These are phyloP conservation scores for Brevimyrus niger DNA, from an alignment of 2,113 vertebrate genomes.

Conservation along the genomic window DNA sequence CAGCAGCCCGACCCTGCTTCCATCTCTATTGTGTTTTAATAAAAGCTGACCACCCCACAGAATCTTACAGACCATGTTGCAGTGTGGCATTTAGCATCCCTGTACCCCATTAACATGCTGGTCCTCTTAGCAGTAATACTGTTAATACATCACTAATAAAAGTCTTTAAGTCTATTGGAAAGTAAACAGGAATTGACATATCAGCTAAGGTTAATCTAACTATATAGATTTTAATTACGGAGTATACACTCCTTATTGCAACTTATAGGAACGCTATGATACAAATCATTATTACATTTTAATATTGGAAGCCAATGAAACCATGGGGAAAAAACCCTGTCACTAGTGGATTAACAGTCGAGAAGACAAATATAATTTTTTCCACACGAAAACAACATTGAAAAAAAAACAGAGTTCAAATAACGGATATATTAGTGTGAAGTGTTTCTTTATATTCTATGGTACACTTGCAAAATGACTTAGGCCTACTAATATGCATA, in stretches of 20 bases:
- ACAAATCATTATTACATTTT: neutral
- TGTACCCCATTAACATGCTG: neutral
- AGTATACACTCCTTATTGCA: neutral
- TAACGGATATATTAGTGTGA: neutral
- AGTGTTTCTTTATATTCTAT: neutral
- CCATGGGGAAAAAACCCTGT: neutral
- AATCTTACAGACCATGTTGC: neutral
- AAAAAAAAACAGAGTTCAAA: neutral
- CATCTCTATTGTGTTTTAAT: neutral
- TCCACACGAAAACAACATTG: neutral
- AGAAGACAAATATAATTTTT: neutral
- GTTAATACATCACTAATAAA: neutral
- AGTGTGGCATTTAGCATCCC: neutral
- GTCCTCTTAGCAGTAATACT: neutral
- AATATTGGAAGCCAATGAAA: neutral
- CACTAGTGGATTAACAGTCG: neutral
- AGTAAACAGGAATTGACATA: neutral
- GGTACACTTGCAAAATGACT: neutral
- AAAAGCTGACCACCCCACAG: neutral
- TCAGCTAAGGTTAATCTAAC: neutral
- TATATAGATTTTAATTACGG: neutral
- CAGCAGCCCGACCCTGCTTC: neutral
- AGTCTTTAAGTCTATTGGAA: neutral
- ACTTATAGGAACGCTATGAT: neutral
- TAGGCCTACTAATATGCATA: neutral